phyloP scores from a whole-genome alignment of 2,797 vertebrate genomes.

The Macrochelys suwanniensis region DNA sequence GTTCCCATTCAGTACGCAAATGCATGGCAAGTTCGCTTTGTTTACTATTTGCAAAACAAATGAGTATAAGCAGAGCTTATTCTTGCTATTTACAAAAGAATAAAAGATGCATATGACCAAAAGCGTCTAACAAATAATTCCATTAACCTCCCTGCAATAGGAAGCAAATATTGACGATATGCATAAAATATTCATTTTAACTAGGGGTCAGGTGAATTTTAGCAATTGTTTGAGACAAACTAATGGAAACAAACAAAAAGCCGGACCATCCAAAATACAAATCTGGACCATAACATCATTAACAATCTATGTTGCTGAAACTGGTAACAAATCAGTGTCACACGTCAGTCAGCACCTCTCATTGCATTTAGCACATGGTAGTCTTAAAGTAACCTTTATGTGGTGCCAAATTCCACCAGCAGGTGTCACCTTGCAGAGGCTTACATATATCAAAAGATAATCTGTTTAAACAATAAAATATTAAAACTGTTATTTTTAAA shows the following conservation, averaged over 20 bases:
- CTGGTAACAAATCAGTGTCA: accelerated
- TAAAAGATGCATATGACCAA: background rate
- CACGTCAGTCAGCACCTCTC: accelerated
- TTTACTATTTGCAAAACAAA: background rate
- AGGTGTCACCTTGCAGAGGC: background rate
- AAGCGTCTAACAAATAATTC: background rate
- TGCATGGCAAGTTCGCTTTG: background rate
- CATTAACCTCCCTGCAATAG: background rate
- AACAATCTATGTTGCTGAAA: background rate
- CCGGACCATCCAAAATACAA: accelerated
- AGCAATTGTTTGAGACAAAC: background rate
- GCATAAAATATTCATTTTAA: background rate
- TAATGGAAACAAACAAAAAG: background rate
- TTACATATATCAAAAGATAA: background rate
- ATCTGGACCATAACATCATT: accelerated
- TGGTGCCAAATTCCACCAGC: background rate
- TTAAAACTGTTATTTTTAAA: background rate
- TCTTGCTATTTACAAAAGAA: background rate
- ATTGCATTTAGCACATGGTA: background rate
- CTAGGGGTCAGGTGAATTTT: background rate
- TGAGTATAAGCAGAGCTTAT: background rate
- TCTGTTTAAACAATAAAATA: background rate
- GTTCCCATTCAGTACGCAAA: background rate
- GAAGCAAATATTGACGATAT: background rate
- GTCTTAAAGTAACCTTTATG: background rate